phyloP scores from a whole-genome alignment of 2,888 invertebrate genomes.

The Meghimatium bilineatum region DNA sequence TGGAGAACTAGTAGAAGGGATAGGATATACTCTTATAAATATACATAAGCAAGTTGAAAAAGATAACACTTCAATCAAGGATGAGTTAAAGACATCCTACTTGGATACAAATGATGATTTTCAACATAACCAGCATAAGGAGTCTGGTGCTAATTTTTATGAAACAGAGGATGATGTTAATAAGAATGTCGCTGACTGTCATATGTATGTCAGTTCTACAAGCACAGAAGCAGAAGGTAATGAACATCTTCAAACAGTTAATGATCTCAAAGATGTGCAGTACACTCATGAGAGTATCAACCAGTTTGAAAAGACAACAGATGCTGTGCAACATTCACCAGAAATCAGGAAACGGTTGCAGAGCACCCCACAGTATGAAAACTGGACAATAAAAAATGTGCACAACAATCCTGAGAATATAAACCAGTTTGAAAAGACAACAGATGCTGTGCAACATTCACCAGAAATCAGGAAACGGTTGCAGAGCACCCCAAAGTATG shows the following conservation, averaged over 20 bases:
- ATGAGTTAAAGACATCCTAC: background rate
- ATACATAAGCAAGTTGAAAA: background rate
- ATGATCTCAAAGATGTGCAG: constrained; percentile 15
- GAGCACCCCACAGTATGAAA: constrained; percentile 39
- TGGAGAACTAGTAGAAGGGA: constrained; percentile 4
- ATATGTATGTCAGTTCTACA: background rate
- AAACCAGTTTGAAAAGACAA: too few species aligned
- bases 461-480: background rate
- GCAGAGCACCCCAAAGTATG: constrained; percentile 21
- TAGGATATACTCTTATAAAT: background rate
- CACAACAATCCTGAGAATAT: too few species aligned
- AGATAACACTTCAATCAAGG: background rate
- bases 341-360: background rate
- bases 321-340: background rate
- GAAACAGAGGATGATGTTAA: background rate
- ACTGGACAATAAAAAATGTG: constrained; percentile 54
- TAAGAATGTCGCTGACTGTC: background rate
- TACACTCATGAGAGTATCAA: background rate
- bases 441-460: background rate
- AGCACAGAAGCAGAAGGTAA: constrained; percentile 15
- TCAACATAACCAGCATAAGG: background rate
- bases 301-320: background rate
- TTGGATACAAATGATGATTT: background rate
- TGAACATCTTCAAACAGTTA: background rate
- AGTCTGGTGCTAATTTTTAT: background rate